Evolutionary conservation across 2,888 invertebrate species (phyloP), one percentile per base, ranked within the genome.

Genomic region (Yponomeuta cagnagella): DNA sequence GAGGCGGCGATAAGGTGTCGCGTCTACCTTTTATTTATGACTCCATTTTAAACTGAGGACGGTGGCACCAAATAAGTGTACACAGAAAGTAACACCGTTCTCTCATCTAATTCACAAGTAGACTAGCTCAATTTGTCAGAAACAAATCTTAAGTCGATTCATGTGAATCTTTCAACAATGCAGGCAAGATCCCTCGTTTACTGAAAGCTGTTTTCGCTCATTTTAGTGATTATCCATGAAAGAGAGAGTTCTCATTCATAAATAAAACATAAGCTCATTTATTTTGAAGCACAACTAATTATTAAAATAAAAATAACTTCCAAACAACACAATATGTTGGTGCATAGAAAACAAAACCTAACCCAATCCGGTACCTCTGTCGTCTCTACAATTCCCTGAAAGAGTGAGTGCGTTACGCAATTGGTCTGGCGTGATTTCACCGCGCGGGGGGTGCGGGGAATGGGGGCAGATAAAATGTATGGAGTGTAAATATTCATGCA

Each of bases 1-100:
- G 73, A 76, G 74, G 82, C 88, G 90, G 82, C 88, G 91, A 91
- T 90, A 91, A 90, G 89, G 89, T 82, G 83, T 75, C 80, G 80
- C 81, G 84, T 84, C 88, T 86, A 87, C 88, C 85, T 87, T 89
- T 89, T 90, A 90, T 91, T 90, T 91, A 91, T 88, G 87, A 85
- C 88, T 89, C 87, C 85, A 90, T 90, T 91, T 90, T 90, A 91
- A 90, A 91, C 79, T 83, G 83, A 78, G 87, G 86, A 84, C 77
- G 79, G 5, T 15, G 52, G 15, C 52, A 58, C 52, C 52, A 58
- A 58, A 58, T 58, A 58, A 58, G 15, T 58, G 4, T 15, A 58
- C 52, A 58, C 52, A 58, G 52, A 58, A 58, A 58, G 52, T 58
- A 15, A 58, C 43, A 58, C 15, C 52, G 15, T 58, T 15, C 52